phyloP scores from a whole-genome alignment of 2,888 invertebrate genomes.

The Caenorhabditis panamensis region DNA sequence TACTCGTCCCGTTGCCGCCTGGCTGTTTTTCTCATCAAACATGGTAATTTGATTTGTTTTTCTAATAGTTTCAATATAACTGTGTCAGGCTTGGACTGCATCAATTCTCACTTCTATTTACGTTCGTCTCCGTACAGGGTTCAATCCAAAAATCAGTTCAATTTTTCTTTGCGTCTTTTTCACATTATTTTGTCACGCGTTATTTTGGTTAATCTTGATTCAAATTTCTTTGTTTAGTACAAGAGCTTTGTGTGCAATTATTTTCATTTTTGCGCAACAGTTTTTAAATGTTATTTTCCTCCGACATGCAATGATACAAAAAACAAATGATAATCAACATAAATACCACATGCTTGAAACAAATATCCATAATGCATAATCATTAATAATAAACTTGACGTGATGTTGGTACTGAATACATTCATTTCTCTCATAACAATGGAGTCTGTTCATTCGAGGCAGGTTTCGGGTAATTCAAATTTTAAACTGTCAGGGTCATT shows the following conservation, averaged over 20 bases:
- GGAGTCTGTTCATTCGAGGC: too few species aligned
- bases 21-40: constrained; percentile 63
- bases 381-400: constrained; percentile 9
- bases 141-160: background rate
- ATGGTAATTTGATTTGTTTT: constrained; percentile 34
- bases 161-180: constrained; percentile 16
- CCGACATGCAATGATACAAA: constrained; percentile 15
- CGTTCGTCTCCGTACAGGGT: constrained; percentile 15
- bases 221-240: constrained; percentile 39
- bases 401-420: background rate
- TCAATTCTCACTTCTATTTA: constrained; percentile 33
- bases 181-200: constrained; percentile 11
- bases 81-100: constrained; percentile 47
- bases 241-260: constrained; percentile 27
- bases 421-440: too few species aligned
- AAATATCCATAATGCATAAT: constrained; percentile 28
- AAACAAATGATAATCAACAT: constrained; percentile 23
- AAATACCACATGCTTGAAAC: constrained; percentile 38
- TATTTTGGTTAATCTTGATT: constrained; percentile 37
- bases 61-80: background rate
- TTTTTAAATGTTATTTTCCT: constrained; percentile 27
- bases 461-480: too few species aligned
- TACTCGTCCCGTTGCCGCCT: constrained; percentile 60
- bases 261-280: constrained; percentile 45
- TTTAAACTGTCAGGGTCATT: constrained; percentile 1